Evolutionary conservation across 2,113 vertebrate genomes (phyloP), one percentile per base, ranked within the genome.

Genomic region (Stercorarius parasiticus): DNA sequence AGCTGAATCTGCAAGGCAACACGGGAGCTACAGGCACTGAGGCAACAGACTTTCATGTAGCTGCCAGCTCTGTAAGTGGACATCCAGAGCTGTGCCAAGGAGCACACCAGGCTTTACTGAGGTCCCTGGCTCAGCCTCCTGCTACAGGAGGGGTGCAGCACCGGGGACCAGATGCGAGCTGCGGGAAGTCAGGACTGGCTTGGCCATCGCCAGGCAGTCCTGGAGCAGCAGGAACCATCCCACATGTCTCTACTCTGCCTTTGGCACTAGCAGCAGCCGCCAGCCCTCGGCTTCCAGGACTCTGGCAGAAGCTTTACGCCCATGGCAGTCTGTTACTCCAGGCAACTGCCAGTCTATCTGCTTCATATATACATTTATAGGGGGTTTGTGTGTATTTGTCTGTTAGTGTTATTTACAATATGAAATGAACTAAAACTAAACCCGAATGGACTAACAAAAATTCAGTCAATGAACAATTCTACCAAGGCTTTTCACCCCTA

Each of bases 231-330:
- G 53, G 22, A 27, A 7, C 13, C 55, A 45, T 70, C 59, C 26
- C 64, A 53, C 17, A 2, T 10, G 27, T 4, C 26, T 45, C 67
- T 43, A 2, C 32, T 47, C 34, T 83, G 67, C 49, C 66, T 86
- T 43, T 77, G 72, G 79, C 26, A 3, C 67, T 1, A 1, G 20
- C 59, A 86, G 64, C 64, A 69, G 72, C 0, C 0, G 26, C 72
- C 69, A 94, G 50, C 29, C 69, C 49, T 69, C 10, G 2, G 50
- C 67, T 84, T 59, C 59, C 59, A 70, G 26, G 2, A 5, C 10
- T 42, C 43, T 91, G 77, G 55, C 88, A 86, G 38, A 52, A 92
- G 38, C n/a, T 62, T 58, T 66, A 66, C 86, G 42, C 12, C 29
- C 0, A 0, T 38, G 59, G 53, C 64, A 78, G 38, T 66, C 38